Conservation (phyloP, 2,888 invertebrate species). For the Cataglyphis cursor region DNA sequence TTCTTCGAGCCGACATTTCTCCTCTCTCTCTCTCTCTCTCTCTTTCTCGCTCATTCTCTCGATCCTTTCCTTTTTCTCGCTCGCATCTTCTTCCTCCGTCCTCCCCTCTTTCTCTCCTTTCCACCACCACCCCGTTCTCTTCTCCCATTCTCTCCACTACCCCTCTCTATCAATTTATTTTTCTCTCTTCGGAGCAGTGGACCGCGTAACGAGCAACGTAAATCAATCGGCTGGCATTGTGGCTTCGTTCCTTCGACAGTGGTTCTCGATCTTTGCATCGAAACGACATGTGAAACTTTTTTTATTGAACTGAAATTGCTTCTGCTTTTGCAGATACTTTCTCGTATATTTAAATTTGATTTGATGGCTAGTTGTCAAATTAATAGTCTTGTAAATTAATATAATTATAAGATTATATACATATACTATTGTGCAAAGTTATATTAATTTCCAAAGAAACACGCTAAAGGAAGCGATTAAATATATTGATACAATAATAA, state of each 20-base stretch:
- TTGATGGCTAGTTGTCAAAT: neutral
- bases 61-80: slow-evolving; percentile 43
- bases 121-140: slow-evolving; percentile 33
- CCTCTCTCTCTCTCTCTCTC: slow-evolving; percentile 29
- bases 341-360: neutral
- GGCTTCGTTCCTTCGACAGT: slow-evolving; percentile 80
- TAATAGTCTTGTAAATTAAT: neutral
- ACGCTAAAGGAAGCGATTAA: neutral
- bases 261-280: slow-evolving; percentile 66
- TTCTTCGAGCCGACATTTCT: slow-evolving; percentile 40
- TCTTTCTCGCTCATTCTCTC: slow-evolving; percentile 28
- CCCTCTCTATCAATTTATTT: slow-evolving; percentile 82
- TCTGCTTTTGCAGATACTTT: neutral
- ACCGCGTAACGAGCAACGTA: slow-evolving; percentile 87
- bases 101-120: slow-evolving; percentile 29
- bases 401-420: slow-evolving; percentile 1
- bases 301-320: slow-evolving; percentile 9
- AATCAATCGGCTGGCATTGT: slow-evolving; percentile 86
- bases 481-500: neutral
- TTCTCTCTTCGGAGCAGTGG: slow-evolving; percentile 84
- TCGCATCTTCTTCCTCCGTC: neutral
- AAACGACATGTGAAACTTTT: slow-evolving; percentile 16
- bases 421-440: neutral
- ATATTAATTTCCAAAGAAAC: neutral
- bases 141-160: slow-evolving; percentile 55